Base-by-base conservation (phyloP, 2,113 vertebrate species). In the Taxidea taxus region DNA sequence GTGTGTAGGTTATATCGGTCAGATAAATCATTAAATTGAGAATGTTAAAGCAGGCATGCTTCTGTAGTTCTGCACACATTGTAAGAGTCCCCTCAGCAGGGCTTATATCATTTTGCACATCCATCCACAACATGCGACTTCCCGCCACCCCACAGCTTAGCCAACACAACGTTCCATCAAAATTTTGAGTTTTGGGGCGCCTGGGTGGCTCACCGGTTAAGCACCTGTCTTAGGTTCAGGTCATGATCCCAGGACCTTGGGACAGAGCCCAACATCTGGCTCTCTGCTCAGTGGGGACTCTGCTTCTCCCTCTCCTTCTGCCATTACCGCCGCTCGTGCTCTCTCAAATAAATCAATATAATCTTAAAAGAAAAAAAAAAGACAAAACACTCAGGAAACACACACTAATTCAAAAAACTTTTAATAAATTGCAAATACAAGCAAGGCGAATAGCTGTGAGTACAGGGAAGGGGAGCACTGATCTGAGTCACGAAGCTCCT, bases 361-460 rank as follows among this genome's bases (percentile, higher is more conserved):
- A 62, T 62, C 25, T 62, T 13, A 4, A 54, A 7, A 31, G n/a
- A 44, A 51, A 8, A 20, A 42, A 54, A 7, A 6, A 54, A 27
- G 58, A 60, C 58, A 44, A 9, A 31, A 44, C 64, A 70, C 29
- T 90, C 37, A 60, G 81, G 51, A 88, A 88, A 21, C 21, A 87
- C 83, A 91, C 70, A 94, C 64, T 34, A 82, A n/a, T 96, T 97
- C 5, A 68, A 86, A 84, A 83, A 70, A 64, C 0, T 56, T 88
- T 96, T 82, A 94, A 58, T 25, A 49, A 66, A 91, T 89, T 91
- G 81, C 87, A 88, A 23, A 70, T 58, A 49, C 6, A 31, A 78
- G 3, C 12, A 58, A 86, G 51, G 90, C 0, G 75, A 88, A 80
- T 58, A 20, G 23, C 81, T 84, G 37, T 44, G 31, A 44, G 44